These are phyloP conservation scores for Euwallacea fornicatus DNA, from an alignment of 1,140 invertebrate genomes.

Conservation along the genomic window DNA sequence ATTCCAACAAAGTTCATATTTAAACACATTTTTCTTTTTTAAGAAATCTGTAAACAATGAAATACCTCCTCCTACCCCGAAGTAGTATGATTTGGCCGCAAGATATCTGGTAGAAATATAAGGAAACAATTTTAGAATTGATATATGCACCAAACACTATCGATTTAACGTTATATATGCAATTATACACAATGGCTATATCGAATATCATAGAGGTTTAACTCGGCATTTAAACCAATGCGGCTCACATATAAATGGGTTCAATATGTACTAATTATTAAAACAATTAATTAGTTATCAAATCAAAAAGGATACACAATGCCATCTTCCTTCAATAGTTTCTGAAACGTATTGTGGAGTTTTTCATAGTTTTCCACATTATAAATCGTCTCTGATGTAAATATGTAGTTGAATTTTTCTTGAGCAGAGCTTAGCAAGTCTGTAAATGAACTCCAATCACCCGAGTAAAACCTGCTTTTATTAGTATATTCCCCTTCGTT, in stretches of 20 bases:
- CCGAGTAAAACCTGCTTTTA: conserved; percentile 70
- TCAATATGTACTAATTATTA: neutral
- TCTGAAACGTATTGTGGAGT: conserved; percentile 68
- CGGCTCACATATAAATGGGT: too few relatives aligned
- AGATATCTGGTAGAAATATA: conserved; percentile 57
- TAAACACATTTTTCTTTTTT: conserved; percentile 24
- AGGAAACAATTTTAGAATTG: too few relatives aligned
- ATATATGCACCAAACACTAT: too few relatives aligned
- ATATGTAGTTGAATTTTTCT: conserved; percentile 76
- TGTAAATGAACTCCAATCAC: conserved; percentile 76
- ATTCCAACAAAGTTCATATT: conserved; percentile 30
- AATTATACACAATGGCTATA: too few relatives aligned
- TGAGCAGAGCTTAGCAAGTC: conserved; percentile 53
- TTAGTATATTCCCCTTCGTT: conserved; percentile 60
- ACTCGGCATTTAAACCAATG: too few relatives aligned
- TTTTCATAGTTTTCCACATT: conserved; percentile 79
- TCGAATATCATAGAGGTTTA: too few relatives aligned
- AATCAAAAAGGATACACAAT: conserved; percentile 58
- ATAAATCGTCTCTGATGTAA: conserved; percentile 91
- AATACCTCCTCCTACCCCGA: conserved; percentile 85
- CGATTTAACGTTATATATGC: too few relatives aligned
- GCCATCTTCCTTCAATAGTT: conserved; percentile 67
- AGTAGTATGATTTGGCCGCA: conserved; percentile 86
- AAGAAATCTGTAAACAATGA: conserved; percentile 66
- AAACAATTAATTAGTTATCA: conserved; percentile 6